phyloP scores from a whole-genome alignment of 2,888 invertebrate genomes.

The Epistrophe eligans region DNA sequence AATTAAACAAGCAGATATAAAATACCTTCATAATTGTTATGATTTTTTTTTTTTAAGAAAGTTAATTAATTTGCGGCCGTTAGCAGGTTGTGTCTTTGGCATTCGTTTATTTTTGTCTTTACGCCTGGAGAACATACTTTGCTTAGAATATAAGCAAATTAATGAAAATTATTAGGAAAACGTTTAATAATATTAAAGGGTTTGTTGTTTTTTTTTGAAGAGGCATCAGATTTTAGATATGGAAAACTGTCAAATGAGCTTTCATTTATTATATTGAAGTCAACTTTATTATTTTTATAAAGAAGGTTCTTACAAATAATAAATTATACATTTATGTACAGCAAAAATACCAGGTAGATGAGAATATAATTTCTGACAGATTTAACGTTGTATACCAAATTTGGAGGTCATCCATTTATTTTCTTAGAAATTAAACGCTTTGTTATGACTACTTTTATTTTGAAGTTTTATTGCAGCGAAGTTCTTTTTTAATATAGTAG shows the following conservation, averaged over 20 bases:
- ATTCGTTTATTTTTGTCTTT: constrained; percentile 10
- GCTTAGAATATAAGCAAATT: neutral
- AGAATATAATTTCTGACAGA: no score
- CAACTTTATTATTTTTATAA: neutral
- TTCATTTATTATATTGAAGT: neutral
- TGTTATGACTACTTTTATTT: no score
- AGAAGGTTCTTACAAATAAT: no score
- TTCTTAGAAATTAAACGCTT: no score
- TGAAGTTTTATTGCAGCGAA: no score
- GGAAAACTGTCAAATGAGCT: neutral
- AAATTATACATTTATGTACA: no score
- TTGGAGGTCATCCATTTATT: no score
- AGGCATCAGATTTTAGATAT: neutral
- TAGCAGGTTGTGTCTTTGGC: constrained; percentile 17
- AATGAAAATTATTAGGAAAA: neutral
- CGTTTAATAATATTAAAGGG: neutral
- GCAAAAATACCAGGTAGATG: no score
- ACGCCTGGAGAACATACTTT: neutral
- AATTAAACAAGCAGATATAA: constrained; percentile 19
- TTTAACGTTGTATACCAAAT: no score
- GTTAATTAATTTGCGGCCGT: constrained; percentile 26
- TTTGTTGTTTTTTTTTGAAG: neutral
- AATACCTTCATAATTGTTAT: constrained; percentile 23
- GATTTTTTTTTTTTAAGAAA: constrained; percentile 1
- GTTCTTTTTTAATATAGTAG: no score